A percentile compares a stretch with the other conserved stretches of the same genome.
Conservation (phyloP, 1,140 invertebrate species). For the Macrosteles quadrilineatus region DNA sequence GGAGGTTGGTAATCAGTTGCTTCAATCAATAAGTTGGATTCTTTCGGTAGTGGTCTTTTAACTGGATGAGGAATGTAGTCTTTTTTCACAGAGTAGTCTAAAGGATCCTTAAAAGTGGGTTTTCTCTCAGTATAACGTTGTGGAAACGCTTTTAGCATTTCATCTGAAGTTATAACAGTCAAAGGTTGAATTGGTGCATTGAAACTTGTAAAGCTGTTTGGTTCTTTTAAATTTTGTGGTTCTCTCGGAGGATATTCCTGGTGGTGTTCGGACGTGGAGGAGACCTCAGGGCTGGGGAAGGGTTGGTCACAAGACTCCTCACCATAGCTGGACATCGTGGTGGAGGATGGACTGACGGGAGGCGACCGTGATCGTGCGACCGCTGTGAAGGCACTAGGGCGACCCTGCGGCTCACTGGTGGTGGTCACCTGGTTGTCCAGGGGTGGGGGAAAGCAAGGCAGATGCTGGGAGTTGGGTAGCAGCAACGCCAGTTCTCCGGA, state of each 20-base stretch:
- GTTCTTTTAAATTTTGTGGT: neutral
- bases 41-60: slow-evolving; percentile 3
- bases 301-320: neutral
- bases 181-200: slow-evolving; percentile 28
- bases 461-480: slow-evolving; percentile 57
- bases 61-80: neutral
- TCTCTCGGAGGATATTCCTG: neutral
- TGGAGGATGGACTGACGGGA: slow-evolving; percentile 18
- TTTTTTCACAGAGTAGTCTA: slow-evolving; percentile 37
- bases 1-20: neutral
- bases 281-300: slow-evolving; percentile 34
- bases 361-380: slow-evolving; percentile 27
- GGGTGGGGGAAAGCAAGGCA: slow-evolving; percentile 24
- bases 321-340: slow-evolving; percentile 20
- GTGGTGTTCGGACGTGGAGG: slow-evolving; percentile 35
- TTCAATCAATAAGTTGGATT: slow-evolving; percentile 3
- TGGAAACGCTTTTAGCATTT: neutral
- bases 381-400: slow-evolving; percentile 37
- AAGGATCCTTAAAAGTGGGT: slow-evolving; percentile 23
- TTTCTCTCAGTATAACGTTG: neutral
- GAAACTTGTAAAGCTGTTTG: neutral
- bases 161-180: slow-evolving; percentile 31
- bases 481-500: slow-evolving; percentile 78
- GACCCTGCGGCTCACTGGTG: neutral
- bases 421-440: slow-evolving; percentile 17